These are phyloP conservation scores for Stratiolaelaps scimitus DNA, from an alignment of 1,140 invertebrate genomes.

Conservation along the genomic window DNA sequence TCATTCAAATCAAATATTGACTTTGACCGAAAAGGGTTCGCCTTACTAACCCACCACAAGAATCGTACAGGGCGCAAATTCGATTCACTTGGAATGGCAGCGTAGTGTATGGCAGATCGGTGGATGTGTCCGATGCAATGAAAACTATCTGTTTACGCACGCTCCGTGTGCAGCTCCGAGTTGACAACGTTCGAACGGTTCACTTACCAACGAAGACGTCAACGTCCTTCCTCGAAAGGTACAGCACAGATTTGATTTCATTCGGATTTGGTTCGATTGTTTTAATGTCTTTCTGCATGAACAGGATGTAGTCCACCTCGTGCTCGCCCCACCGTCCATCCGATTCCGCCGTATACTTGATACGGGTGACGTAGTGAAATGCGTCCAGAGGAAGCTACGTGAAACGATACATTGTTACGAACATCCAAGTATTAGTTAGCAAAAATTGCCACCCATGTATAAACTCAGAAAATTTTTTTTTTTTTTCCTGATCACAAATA, in stretches of 20 bases:
- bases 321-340: slow-evolving; percentile 76
- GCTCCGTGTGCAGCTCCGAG: neutral
- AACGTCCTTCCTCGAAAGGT: slow-evolving; percentile 57
- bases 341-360: slow-evolving; percentile 65
- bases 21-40: too few relatives aligned
- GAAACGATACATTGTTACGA: too few relatives aligned
- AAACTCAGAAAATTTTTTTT: too few relatives aligned
- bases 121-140: too few relatives aligned
- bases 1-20: neutral
- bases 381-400: slow-evolving; percentile 49
- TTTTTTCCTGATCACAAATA: too few relatives aligned
- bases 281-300: slow-evolving; percentile 64
- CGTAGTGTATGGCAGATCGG: too few relatives aligned
- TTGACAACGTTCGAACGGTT: neutral
- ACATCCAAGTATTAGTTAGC: too few relatives aligned
- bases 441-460: too few relatives aligned
- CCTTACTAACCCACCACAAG: too few relatives aligned
- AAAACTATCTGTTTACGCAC: neutral
- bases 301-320: slow-evolving; percentile 87
- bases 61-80: too few relatives aligned
- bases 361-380: slow-evolving; percentile 70
- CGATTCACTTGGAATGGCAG: too few relatives aligned
- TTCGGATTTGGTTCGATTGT: slow-evolving; percentile 64
- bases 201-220: slow-evolving; percentile 45
- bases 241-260: slow-evolving; percentile 72